phyloP scores from a whole-genome alignment of 2,113 vertebrate genomes.

The Hydrolagus affinis region DNA sequence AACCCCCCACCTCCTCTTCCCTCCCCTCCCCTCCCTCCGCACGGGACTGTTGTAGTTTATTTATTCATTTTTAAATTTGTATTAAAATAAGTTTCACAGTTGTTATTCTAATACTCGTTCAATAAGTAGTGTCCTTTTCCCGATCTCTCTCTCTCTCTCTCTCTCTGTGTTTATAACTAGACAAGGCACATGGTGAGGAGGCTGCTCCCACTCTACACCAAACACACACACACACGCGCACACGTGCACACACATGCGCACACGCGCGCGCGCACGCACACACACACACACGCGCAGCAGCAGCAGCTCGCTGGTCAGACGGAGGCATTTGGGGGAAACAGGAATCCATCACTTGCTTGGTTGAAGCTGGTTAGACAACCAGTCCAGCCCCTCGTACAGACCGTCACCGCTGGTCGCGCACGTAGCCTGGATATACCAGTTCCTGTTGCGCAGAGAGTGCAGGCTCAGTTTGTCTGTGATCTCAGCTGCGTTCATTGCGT shows the following conservation, averaged over 20 bases:
- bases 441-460: constrained; percentile 54
- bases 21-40: too few relatives aligned
- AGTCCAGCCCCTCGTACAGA: constrained; percentile 71
- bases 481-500: constrained; percentile 69
- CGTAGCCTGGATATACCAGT: constrained; percentile 71
- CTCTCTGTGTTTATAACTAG: constrained; percentile 23
- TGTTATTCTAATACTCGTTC: neutral
- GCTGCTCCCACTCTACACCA: constrained; percentile 25
- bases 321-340: neutral
- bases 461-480: constrained; percentile 66
- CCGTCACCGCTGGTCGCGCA: constrained; percentile 69
- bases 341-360: constrained; percentile 58
- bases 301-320: neutral
- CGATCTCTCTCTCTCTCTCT: neutral
- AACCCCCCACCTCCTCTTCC: too few relatives aligned
- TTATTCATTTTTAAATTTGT: neutral
- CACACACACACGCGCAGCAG: neutral
- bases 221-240: constrained; percentile 18
- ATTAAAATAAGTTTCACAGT: constrained; percentile 12
- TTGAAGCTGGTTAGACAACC: constrained; percentile 66
- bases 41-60: too few relatives aligned
- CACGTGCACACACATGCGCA: constrained; percentile 1
- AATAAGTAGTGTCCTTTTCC: constrained; percentile 1
- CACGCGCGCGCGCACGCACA: neutral
- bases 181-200: constrained; percentile 28